A percentile compares a stretch with the other conserved stretches of the same genome.
Conservation (phyloP, 1,140 invertebrate species). For the Cyclargus thomasi region DNA sequence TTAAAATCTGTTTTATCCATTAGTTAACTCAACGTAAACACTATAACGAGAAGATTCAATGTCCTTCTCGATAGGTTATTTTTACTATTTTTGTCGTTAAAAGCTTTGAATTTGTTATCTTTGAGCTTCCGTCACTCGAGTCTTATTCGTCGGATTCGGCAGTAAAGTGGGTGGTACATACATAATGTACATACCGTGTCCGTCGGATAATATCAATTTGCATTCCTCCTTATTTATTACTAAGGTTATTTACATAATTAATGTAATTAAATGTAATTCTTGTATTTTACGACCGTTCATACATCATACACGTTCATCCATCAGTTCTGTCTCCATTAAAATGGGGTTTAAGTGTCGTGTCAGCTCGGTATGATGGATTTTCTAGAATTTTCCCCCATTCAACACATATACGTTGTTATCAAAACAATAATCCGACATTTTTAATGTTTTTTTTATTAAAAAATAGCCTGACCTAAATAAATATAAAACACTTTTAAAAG, state of each 20-base stretch:
- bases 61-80: too few relatives aligned
- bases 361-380: not conserved
- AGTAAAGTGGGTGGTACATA: not conserved
- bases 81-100: too few relatives aligned
- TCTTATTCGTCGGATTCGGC: too few relatives aligned
- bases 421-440: not conserved
- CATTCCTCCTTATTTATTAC: slow-evolving; percentile 6
- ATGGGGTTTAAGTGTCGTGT: not conserved
- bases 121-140: too few relatives aligned
- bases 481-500: too few relatives aligned
- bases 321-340: not conserved
- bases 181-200: not conserved
- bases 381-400: not conserved
- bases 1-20: too few relatives aligned
- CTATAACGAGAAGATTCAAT: too few relatives aligned
- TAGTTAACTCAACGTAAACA: too few relatives aligned
- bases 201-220: not conserved
- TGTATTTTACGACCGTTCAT: slow-evolving; percentile 5
- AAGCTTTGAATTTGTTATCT: too few relatives aligned
- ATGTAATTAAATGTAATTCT: slow-evolving; percentile 8
- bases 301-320: slow-evolving; percentile 6
- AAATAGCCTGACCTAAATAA: too few relatives aligned
- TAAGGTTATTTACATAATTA: slow-evolving; percentile 5
- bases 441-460: not conserved
- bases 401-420: not conserved